Base-by-base conservation (phyloP, 2,113 vertebrate species). In the Parus major region DNA sequence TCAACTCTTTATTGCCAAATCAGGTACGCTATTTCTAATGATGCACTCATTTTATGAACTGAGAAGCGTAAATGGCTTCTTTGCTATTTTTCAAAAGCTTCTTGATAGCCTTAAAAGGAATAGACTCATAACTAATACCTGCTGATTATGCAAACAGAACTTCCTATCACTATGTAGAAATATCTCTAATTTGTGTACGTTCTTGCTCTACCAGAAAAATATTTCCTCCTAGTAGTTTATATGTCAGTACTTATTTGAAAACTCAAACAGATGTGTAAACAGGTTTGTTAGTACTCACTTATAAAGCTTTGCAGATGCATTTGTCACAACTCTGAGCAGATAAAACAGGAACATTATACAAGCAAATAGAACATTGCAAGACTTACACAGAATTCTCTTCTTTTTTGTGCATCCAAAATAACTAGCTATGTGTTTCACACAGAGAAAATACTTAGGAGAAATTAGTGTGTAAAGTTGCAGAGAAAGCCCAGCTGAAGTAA, bases 401-500 rank as follows among this genome's bases (percentile, higher is more conserved):
- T 25, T 60, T 73, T 68, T 47, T 36, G 17, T 76, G 42, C 22
- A 56, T 2, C 10, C 31, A 52, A 47, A 79, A 39, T 52, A 85
- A 52, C 10, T 53, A 12, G 6, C 15, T 88, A 41, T 28, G 25
- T 77, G 44, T 75, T 93, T 76, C 61, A 44, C 11, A 65, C 15
- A 42, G 17, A 65, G 28, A 82, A 71, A 68, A 93, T 46, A 35
- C 13, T 63, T 76, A 68, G n/a, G n/a, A 92, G 75, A 92, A 96
- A 86, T 68, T 82, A 78, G 63, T 76, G 88, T 57, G 24, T 66
- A 79, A 95, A 90, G 44, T 78, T 87, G 35, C 57, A 93, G 55
- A 83, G 52, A 92, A 94, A 92, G 41, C 80, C 69, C 59, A 88
- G 42, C 28, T 88, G 76, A 91, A 91, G 79, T 82, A 96, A 90